A percentile compares a stretch with the other conserved stretches of the same genome.
Evolutionary conservation across 2,113 vertebrate genomes (phyloP).

Genomic region (Orthochromis malagaraziensis): DNA sequence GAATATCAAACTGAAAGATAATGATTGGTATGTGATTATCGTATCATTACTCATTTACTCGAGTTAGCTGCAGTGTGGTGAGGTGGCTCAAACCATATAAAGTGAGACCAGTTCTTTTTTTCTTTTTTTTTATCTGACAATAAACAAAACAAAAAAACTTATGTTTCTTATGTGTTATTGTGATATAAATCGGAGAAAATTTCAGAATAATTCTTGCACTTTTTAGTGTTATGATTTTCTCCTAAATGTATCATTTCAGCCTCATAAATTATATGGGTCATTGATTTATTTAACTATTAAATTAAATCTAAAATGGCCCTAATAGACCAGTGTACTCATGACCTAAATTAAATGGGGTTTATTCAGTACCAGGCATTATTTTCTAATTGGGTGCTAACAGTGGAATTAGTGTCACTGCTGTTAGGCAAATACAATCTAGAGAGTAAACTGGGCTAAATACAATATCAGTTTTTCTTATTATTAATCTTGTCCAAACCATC

Average conservation of each 20-base stretch:
- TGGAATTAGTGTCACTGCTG: background rate
- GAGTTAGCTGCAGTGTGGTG: background rate
- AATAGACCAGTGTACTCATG: background rate
- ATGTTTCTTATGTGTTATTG: background rate
- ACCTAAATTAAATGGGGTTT: background rate
- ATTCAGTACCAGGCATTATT: background rate
- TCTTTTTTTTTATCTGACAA: background rate
- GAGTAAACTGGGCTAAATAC: background rate
- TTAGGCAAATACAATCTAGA: background rate
- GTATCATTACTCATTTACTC: background rate
- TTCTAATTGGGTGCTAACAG: background rate
- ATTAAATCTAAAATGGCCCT: background rate
- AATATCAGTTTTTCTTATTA: background rate
- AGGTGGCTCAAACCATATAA: background rate
- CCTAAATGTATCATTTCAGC: background rate
- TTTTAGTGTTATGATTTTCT: background rate
- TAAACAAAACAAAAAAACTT: background rate
- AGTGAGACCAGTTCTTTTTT: background rate
- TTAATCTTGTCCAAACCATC: background rate
- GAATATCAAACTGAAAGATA: background rate
- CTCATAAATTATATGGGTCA: background rate
- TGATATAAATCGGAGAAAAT: background rate
- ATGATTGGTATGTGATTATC: background rate
- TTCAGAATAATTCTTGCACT: background rate
- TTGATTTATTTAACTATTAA: background rate